phyloP scores from a whole-genome alignment of 1,140 invertebrate species.

The Cataglyphis hispanica region DNA sequence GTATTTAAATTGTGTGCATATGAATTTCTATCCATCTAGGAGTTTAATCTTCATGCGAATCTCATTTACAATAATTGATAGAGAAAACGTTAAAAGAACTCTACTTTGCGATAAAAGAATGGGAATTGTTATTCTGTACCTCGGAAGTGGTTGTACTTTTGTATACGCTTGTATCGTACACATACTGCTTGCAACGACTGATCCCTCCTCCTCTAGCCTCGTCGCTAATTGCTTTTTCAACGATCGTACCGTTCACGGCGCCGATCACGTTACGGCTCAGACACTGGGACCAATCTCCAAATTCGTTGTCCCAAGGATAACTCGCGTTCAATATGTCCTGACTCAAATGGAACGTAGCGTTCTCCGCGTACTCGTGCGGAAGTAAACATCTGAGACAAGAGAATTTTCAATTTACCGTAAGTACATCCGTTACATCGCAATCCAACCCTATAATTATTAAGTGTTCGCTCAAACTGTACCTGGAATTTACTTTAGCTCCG shows the following conservation, averaged over 20 bases:
- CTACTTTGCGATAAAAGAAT: background rate
- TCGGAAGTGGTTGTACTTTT: conserved; percentile 89
- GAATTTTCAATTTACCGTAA: conserved; percentile 14
- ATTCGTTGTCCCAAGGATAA: conserved; percentile 87
- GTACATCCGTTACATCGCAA: conserved; percentile 1
- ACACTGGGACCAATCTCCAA: conserved; percentile 86
- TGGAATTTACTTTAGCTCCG: conserved; percentile 88
- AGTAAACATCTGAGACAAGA: conserved; percentile 87
- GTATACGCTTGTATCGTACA: conserved; percentile 89
- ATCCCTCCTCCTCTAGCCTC: conserved; percentile 27
- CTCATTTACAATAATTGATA: background rate
- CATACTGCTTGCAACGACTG: conserved; percentile 86
- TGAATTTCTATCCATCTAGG: background rate
- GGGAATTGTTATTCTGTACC: conserved; percentile 79
- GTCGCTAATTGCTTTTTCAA: conserved; percentile 64
- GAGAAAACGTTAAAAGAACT: background rate
- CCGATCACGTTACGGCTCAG: conserved; percentile 71
- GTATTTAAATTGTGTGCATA: background rate
- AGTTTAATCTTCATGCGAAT: background rate
- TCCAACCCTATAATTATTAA: background rate
- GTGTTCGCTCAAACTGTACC: conserved; percentile 82
- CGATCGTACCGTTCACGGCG: conserved; percentile 69
- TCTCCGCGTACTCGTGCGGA: conserved; percentile 87
- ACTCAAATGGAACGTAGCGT: conserved; percentile 86
- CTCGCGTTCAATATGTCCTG: conserved; percentile 84